Evolutionary conservation across 1,140 invertebrate genomes (phyloP).

Genomic region (Pygmarrhopalites habei): DNA sequence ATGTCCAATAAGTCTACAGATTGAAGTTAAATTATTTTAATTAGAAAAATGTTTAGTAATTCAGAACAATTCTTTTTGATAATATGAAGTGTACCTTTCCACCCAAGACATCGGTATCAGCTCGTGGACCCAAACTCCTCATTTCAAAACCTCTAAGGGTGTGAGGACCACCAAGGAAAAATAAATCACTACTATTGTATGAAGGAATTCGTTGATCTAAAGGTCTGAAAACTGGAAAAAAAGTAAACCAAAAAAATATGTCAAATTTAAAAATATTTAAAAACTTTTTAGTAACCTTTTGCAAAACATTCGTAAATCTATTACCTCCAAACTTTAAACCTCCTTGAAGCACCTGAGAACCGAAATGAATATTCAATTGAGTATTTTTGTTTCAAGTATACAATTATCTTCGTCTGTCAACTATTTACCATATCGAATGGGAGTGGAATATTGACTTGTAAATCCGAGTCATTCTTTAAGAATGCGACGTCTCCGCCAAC

Average conservation of each 20-base stretch:
- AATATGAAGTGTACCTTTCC: conserved; percentile 47
- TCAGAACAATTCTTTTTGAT: background rate
- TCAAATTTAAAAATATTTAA: too few species aligned
- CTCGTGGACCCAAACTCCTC: conserved; percentile 71
- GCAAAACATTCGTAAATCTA: too few species aligned
- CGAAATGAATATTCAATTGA: background rate
- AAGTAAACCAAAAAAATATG: too few species aligned
- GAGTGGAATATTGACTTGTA: conserved; percentile 67
- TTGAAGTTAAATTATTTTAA: background rate
- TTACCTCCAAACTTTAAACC: conserved; percentile 61
- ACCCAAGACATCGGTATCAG: conserved; percentile 61
- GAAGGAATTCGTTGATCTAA: conserved; percentile 51
- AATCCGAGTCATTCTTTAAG: conserved; percentile 68
- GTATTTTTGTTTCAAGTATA: background rate
- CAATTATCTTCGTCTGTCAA: too few species aligned
- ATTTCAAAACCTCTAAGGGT: conserved; percentile 73
- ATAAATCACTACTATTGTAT: conserved; percentile 64
- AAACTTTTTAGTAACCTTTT: too few species aligned
- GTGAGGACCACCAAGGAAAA: conserved; percentile 79
- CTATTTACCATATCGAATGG: conserved; percentile 58
- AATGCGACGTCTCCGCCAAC: conserved; percentile 79
- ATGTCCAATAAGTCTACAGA: conserved; percentile 65
- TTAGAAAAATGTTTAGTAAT: conserved; percentile 8
- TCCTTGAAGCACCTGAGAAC: conserved; percentile 63
- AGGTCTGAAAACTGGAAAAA: conserved; percentile 54